A percentile compares a stretch with the other conserved stretches of the same genome.
Conservation (phyloP, 1,140 invertebrate species). For the Drosophila seguyi region DNA sequence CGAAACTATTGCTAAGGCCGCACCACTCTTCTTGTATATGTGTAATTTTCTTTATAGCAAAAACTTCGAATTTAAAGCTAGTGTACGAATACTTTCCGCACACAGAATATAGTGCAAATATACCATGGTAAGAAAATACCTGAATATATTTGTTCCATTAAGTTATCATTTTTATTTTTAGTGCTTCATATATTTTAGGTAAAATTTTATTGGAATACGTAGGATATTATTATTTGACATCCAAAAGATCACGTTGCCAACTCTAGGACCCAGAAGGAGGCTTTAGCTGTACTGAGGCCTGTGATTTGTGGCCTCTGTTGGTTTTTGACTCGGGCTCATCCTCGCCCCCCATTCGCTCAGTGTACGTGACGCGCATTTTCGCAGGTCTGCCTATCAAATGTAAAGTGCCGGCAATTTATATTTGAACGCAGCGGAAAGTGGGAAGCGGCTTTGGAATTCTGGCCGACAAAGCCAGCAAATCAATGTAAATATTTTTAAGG, state of each 20-base stretch:
- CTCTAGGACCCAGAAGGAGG: not conserved
- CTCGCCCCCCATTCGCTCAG: slow-evolving; percentile 6
- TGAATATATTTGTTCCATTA: too few relatives aligned
- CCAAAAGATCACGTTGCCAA: slow-evolving; percentile 9
- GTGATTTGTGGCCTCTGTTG: slow-evolving; percentile 75
- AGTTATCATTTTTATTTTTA: too few relatives aligned
- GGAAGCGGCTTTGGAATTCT: slow-evolving; percentile 16
- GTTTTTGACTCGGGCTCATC: slow-evolving; percentile 50
- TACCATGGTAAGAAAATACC: too few relatives aligned
- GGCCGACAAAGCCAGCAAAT: slow-evolving; percentile 56
- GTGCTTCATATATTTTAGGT: too few relatives aligned
- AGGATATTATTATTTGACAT: not conserved
- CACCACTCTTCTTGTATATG: too few relatives aligned
- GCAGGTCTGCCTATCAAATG: slow-evolving; percentile 73
- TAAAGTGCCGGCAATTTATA: slow-evolving; percentile 81
- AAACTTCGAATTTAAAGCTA: too few relatives aligned
- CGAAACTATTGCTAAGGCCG: not conserved
- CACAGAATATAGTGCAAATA: too few relatives aligned
- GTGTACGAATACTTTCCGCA: too few relatives aligned
- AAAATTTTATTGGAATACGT: too few relatives aligned
- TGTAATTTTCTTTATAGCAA: too few relatives aligned
- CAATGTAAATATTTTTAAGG: slow-evolving; percentile 78
- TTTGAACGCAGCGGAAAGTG: slow-evolving; percentile 51
- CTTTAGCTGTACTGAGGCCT: slow-evolving; percentile 15
- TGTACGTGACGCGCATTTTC: slow-evolving; percentile 80